A percentile compares a stretch with the other conserved stretches of the same genome.
Evolutionary conservation across 2,797 vertebrate genomes (phyloP).

Genomic region (Setipinna tenuifilis): DNA sequence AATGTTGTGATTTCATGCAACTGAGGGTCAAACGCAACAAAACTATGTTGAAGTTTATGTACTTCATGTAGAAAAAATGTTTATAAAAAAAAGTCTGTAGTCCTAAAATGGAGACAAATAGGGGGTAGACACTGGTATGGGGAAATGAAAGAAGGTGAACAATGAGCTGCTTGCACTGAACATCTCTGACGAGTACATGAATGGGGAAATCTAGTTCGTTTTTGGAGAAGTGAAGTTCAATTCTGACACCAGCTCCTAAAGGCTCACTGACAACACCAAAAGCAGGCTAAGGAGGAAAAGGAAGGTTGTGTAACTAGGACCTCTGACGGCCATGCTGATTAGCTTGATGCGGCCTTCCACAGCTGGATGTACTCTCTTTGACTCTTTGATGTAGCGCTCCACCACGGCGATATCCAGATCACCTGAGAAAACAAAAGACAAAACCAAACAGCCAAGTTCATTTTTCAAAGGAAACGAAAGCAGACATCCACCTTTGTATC

Average conservation of each 20-base stretch:
- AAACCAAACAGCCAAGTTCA: not conserved
- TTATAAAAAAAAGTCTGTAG: not conserved
- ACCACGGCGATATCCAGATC: constrained; percentile 83
- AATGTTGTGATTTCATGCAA: not conserved
- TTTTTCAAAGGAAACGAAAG: not conserved
- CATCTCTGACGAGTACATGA: not conserved
- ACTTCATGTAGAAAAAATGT: not conserved
- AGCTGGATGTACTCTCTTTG: constrained; percentile 78
- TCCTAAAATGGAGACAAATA: not conserved
- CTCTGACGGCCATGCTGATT: constrained; percentile 62
- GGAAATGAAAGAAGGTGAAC: not conserved
- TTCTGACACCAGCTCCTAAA: constrained; percentile 34
- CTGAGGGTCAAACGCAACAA: not conserved
- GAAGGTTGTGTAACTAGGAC: constrained; percentile 35
- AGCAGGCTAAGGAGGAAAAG: constrained; percentile 55
- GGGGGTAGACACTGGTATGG: not conserved
- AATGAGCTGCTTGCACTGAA: not conserved
- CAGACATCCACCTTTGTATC: not conserved
- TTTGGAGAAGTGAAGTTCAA: not conserved
- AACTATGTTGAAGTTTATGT: not conserved
- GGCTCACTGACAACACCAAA: constrained; percentile 47
- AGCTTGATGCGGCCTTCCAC: constrained; percentile 84
- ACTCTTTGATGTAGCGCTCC: constrained; percentile 79
- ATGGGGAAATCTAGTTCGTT: not conserved
- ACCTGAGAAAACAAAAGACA: constrained; percentile 66